phyloP scores from a whole-genome alignment of 2,113 vertebrate species.

The Myotis davidii region DNA sequence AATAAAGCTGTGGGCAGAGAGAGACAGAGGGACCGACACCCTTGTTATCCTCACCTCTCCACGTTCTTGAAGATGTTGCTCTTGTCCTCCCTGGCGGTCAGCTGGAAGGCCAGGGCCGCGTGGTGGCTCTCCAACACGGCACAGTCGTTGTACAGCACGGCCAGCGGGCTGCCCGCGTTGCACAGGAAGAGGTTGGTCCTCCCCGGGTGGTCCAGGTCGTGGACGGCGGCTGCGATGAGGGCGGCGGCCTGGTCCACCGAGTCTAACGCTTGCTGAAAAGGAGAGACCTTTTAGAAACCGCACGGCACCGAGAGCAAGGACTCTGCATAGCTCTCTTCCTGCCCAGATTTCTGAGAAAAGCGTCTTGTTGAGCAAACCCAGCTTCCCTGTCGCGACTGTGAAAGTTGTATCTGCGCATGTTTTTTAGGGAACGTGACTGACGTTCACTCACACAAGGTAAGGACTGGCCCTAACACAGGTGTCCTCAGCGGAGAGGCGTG shows the following conservation, averaged over 20 bases:
- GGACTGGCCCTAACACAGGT: neutral
- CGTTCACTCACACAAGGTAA: neutral
- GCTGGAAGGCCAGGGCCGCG: slow-evolving; percentile 96
- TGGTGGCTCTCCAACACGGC: slow-evolving; percentile 98
- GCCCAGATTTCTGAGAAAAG: neutral
- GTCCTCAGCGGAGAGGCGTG: neutral
- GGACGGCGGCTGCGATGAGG: slow-evolving; percentile 95
- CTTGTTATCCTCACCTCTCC: slow-evolving; percentile 88
- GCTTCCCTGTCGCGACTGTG: neutral
- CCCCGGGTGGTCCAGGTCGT: slow-evolving; percentile 97
- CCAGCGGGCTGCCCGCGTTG: slow-evolving; percentile 94
- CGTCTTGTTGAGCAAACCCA: neutral
- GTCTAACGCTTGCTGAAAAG: slow-evolving; percentile 94
- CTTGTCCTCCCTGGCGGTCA: slow-evolving; percentile 93
- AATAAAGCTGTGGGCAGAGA: neutral
- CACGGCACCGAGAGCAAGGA: neutral
- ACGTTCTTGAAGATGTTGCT: slow-evolving; percentile 98
- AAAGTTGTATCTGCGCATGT: fast-evolving
- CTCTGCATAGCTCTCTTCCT: neutral
- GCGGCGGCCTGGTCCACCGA: slow-evolving; percentile 94
- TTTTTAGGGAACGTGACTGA: neutral
- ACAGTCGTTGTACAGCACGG: slow-evolving; percentile 95
- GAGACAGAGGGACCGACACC: fast-evolving
- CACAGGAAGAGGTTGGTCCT: slow-evolving; percentile 98
- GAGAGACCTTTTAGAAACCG: neutral